Evolutionary conservation across 2,113 vertebrate species (phyloP).

Genomic region (Catharus fuscescens): DNA sequence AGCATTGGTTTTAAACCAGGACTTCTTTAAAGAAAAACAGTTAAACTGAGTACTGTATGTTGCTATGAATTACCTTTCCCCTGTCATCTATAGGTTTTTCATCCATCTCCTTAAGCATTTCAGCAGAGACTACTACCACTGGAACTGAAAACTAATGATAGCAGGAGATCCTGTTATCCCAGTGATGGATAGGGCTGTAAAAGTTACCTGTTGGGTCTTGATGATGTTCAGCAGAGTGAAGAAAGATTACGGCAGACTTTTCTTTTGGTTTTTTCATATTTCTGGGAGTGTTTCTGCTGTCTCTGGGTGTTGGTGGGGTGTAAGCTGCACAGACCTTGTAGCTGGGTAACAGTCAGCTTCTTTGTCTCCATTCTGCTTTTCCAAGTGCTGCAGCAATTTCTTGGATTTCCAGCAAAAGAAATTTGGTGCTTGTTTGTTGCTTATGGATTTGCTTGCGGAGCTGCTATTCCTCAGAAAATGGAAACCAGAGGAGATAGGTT

Average conservation of each 20-base stretch:
- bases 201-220: background rate
- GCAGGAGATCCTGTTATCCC: background rate
- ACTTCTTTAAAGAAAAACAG: background rate
- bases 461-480: background rate
- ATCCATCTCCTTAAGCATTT: constrained; percentile 34
- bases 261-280: background rate
- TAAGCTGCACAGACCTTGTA: background rate
- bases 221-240: background rate
- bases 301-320: background rate
- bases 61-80: constrained; percentile 9
- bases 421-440: background rate
- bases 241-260: background rate
- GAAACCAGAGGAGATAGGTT: background rate
- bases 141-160: constrained; percentile 7
- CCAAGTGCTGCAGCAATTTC: background rate
- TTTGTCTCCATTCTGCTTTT: background rate
- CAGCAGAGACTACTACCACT: background rate
- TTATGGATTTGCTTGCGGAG: background rate
- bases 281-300: background rate
- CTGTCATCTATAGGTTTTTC: background rate
- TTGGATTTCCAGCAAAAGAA: background rate
- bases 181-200: background rate
- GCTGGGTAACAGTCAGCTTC: background rate
- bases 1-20: background rate
- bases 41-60: background rate